Base-by-base conservation (phyloP, 1,140 invertebrate species). In the Ceratosolen fusciceps region DNA sequence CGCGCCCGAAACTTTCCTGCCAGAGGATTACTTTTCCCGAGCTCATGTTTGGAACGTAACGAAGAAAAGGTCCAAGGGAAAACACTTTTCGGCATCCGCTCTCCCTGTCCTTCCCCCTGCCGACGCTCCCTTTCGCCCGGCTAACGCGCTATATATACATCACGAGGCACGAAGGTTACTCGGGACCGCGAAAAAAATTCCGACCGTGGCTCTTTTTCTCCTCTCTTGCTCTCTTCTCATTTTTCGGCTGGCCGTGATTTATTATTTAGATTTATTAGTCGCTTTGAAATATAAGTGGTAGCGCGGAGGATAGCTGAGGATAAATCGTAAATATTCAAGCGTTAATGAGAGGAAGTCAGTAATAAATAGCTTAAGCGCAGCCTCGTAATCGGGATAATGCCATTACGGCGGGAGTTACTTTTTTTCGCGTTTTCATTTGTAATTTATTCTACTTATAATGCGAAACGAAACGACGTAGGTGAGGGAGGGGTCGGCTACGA, bases 11-110 rank as follows among this genome's bases (percentile, higher is more conserved):
- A 58, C 71, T 73, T 58, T 73, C 71, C 29, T 29, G 43, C 1
- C 73, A 7, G 65, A 62, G 67, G 71, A 72, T 72, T 74, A 77
- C 74, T 82, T 81, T 83, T 80, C 79, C 68, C 62, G 77, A 16
- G n/a, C 58, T 73, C n/a, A n/a, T 62, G 73, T 74, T 43, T 58
- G 71, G 14, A 54, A 43, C 52, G 29, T 74, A 62, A 60, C 34
- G 56, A 74, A 37, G 56, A 24, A 49, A 47, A 31, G 39, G 71
- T 7, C 31, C 19, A 19, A 37, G 71, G 29, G 71, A 72, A 54
- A 74, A 65, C 43, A 24, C 7, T 49, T 65, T 65, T 67, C 47
- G 56, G 0, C 52, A 7, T 19, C 47, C 14, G 26, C 10, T 3
- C 43, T 12, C 16, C 68, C 9, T 29, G 34, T 10, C n/a, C 60